Percentiles rank a stretch among this genome's conserved stretches.
Conservation (phyloP, 2,888 invertebrate genomes). For the Apoderus coryli region DNA sequence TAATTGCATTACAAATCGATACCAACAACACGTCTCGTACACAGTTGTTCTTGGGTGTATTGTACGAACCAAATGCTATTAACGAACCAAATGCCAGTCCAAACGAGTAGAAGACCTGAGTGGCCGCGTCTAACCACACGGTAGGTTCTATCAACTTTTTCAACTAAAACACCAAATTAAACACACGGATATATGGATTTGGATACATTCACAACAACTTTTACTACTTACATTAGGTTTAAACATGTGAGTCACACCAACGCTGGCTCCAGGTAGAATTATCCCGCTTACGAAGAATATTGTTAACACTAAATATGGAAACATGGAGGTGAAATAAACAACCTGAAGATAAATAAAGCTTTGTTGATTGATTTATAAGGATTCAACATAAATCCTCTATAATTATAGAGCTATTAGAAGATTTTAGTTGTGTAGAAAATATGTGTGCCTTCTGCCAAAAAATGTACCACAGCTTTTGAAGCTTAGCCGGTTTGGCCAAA, state of each 20-base stretch:
- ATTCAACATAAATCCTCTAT: too few relatives aligned
- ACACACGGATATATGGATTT: too few relatives aligned
- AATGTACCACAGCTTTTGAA: too few relatives aligned
- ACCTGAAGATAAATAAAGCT: constrained; percentile 48
- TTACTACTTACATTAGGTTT: constrained; percentile 64
- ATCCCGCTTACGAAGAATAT: constrained; percentile 89
- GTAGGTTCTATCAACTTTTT: constrained; percentile 73
- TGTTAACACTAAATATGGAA: constrained; percentile 85
- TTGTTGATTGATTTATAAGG: too few relatives aligned
- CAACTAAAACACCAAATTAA: constrained; percentile 50
- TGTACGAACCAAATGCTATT: constrained; percentile 92
- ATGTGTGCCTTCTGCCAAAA: not conserved
- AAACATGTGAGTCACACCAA: constrained; percentile 80
- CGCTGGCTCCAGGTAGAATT: constrained; percentile 73
- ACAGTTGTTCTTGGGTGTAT: constrained; percentile 88
- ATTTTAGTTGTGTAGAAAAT: not conserved
- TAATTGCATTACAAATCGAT: constrained; percentile 82
- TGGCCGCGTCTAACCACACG: constrained; percentile 93
- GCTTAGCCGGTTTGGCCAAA: too few relatives aligned
- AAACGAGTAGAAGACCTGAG: constrained; percentile 93
- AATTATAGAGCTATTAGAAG: too few relatives aligned
- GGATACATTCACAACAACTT: too few relatives aligned
- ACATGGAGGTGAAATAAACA: constrained; percentile 90
- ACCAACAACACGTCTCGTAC: constrained; percentile 82
- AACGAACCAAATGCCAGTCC: constrained; percentile 90